These are phyloP conservation scores for Xenentodon cancila DNA, from an alignment of 2,797 vertebrate species.

Conservation along the genomic window DNA sequence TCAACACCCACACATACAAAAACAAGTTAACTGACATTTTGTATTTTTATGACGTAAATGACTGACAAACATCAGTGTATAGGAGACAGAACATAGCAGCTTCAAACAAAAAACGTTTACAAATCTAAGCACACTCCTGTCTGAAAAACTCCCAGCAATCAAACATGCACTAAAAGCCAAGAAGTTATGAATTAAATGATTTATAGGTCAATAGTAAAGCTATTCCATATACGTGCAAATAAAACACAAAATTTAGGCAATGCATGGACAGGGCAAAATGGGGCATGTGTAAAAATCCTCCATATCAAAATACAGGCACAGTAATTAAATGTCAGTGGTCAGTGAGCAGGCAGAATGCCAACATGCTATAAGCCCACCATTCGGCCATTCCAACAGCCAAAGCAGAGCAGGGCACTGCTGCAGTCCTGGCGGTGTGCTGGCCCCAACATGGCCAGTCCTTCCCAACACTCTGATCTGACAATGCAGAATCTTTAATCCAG, in stretches of 20 bases:
- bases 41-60: slow-evolving; percentile 30
- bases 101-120: neutral
- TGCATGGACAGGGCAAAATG: neutral
- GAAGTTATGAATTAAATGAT: slow-evolving; percentile 16
- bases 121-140: slow-evolving; percentile 8
- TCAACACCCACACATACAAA: slow-evolving; percentile 39
- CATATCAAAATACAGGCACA: slow-evolving; percentile 13
- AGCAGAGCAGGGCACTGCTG: slow-evolving; percentile 83
- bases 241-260: neutral
- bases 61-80: neutral
- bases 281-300: slow-evolving; percentile 10
- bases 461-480: slow-evolving; percentile 54
- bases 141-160: neutral
- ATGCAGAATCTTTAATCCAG: slow-evolving; percentile 55
- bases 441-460: slow-evolving; percentile 74
- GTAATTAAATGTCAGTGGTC: slow-evolving; percentile 16
- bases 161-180: slow-evolving; percentile 13
- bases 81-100: slow-evolving; percentile 22
- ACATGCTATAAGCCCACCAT: slow-evolving; percentile 87
- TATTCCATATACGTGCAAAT: slow-evolving; percentile 30
- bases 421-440: slow-evolving; percentile 76
- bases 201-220: neutral
- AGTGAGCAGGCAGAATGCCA: slow-evolving; percentile 67
- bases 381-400: slow-evolving; percentile 87
- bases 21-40: slow-evolving; percentile 23